A percentile compares a stretch with the other conserved stretches of the same genome.
Evolutionary conservation across 2,797 vertebrate genomes (phyloP).

Genomic region (Bradypodion ventrale): DNA sequence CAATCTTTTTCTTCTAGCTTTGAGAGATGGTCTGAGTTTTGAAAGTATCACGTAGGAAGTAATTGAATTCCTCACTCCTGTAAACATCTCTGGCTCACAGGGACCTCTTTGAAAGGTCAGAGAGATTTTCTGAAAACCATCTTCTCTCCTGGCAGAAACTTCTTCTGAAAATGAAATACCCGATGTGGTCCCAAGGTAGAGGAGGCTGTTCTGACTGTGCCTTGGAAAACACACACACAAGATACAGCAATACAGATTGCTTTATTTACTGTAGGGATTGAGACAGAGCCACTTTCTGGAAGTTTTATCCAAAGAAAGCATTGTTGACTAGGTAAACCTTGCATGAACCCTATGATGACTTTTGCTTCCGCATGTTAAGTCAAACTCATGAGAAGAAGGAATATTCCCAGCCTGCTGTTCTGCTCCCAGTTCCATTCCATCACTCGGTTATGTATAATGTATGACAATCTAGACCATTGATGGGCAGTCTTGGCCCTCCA

Average conservation of each 20-base stretch:
- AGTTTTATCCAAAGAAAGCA: neutral
- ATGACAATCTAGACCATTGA: no score
- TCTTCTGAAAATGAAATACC: constrained; percentile 32
- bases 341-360: no score
- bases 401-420: neutral
- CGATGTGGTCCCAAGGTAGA: constrained; percentile 1
- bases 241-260: constrained; percentile 10
- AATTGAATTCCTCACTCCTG: constrained; percentile 66
- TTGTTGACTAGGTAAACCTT: neutral
- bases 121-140: constrained; percentile 53
- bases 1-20: neutral
- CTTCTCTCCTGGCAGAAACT: constrained; percentile 13
- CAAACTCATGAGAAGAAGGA: no score
- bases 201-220: neutral
- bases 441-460: no score
- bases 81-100: constrained; percentile 61
- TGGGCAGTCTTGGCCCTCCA: no score
- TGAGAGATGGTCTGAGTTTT: constrained; percentile 35
- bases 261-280: constrained; percentile 11
- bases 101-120: constrained; percentile 65
- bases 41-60: constrained; percentile 45
- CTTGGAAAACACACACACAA: neutral
- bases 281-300: neutral
- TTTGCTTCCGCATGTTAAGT: no score
- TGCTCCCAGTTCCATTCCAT: no score